Evolutionary conservation across 2,888 invertebrate genomes (phyloP), one percentile per base, ranked within the genome.

Genomic region (Caenorhabditis zanzibari): DNA sequence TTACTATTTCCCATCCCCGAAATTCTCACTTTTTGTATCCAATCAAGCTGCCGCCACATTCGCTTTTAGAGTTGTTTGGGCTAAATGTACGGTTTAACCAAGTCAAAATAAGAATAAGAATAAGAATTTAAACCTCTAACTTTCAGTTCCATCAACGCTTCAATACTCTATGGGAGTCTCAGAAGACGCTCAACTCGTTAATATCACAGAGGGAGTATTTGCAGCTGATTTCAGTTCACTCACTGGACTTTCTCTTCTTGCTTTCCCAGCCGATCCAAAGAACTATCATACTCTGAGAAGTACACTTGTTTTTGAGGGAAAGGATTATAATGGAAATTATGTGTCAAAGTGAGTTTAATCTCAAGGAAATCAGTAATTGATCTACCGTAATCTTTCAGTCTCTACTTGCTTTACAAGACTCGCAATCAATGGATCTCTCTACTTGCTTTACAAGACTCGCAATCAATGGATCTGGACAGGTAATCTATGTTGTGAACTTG

Each of bases 21-120:
- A 68, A 19, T 69, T 76, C 61, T 61, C 68, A 6, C 9, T 76
- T 10, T n/a, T 35, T 28, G 61, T 76, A 2, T 58, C 58, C 5
- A 58, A 16, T 22, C 28, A 58, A n/a, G 49, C 19, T 16, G 35
- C 24, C 4, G 66, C 69, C 4, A 69, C 76, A 0, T 61, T 76
- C 12, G 76, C 35, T 19, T 69, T 76, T n/a, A 69, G 47, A 47
- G 69, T 76, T 26, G 41, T 38, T 10, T 76, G 76, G 76, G 61
- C 59, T 10, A 49, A 24, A 9, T 35, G 76, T 76, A 19, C 41
- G 61, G 38, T 26, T 64, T 12, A 10, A 12, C 2, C 32, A 7
- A 32, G 32, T 32, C 7, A 38, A 32, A 4, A 6, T 32, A 32
- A 6, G 5, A 6, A 32, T 4, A 32, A 32, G 7, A 32, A 32